phyloP scores from a whole-genome alignment of 2,113 vertebrate genomes.

The Cathartes aura region DNA sequence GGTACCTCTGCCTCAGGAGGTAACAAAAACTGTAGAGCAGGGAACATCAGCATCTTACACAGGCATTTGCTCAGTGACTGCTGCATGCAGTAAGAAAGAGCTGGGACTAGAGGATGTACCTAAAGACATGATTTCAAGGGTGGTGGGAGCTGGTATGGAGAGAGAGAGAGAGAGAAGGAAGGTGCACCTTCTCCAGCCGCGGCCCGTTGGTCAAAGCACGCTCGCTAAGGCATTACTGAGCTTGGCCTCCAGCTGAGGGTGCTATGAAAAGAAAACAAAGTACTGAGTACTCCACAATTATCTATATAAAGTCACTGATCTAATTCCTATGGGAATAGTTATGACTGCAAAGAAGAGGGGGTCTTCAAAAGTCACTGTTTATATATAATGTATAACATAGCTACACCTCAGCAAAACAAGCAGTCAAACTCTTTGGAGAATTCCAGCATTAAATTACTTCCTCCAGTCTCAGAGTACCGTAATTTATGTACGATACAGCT shows the following conservation, averaged over 20 bases:
- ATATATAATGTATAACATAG: background rate
- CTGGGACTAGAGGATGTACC: accelerated
- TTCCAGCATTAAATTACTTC: conserved; percentile 52
- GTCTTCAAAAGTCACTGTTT: background rate
- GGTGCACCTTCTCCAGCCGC: background rate
- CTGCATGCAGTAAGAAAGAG: accelerated
- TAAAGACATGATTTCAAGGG: background rate
- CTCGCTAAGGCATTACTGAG: background rate
- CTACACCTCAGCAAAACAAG: background rate
- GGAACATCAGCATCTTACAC: background rate
- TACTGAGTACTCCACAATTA: background rate
- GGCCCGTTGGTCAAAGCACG: background rate
- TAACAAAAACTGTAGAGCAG: too few species aligned
- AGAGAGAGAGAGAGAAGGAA: background rate
- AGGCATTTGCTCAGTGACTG: background rate
- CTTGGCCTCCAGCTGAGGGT: background rate
- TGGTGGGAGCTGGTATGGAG: background rate
- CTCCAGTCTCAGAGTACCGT: background rate
- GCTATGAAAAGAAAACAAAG: background rate
- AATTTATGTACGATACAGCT: conserved; percentile 33
- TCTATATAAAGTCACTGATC: background rate
- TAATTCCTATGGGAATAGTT: background rate
- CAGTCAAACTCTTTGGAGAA: background rate
- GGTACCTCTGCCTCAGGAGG: accelerated
- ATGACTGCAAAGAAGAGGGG: background rate